Percentiles rank a stretch among this genome's conserved stretches.
Evolutionary conservation across 2,888 invertebrate genomes (phyloP).

Genomic region (Chymomyza caudatula): DNA sequence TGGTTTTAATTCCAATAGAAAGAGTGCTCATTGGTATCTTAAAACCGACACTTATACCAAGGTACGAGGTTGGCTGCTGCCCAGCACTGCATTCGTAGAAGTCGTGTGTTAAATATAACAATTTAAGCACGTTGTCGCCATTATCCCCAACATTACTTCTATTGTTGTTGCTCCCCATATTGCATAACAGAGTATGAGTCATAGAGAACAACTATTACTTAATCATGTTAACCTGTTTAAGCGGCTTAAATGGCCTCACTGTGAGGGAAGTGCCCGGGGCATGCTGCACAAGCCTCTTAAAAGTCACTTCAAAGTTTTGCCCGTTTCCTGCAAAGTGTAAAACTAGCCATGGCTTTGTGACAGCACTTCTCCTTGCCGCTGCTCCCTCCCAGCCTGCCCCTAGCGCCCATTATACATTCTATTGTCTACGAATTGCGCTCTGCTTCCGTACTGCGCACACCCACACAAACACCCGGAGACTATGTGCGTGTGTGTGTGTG

Average conservation of each 20-base stretch:
- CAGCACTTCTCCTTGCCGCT: conserved; percentile 18
- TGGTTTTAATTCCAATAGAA: too few species aligned
- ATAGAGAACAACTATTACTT: conserved; percentile 62
- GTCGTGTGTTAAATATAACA: background rate
- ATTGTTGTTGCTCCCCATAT: conserved; percentile 49
- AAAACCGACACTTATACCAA: too few species aligned
- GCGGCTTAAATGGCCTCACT: conserved; percentile 49
- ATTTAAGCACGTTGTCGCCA: conserved; percentile 9
- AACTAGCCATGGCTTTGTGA: conserved; percentile 51
- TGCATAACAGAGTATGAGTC: conserved; percentile 34
- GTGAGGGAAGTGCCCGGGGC: background rate
- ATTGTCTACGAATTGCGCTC: conserved; percentile 30
- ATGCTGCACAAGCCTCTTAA: conserved; percentile 41
- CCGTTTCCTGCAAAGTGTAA: conserved; percentile 36
- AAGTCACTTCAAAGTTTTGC: conserved; percentile 49
- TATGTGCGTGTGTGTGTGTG: background rate
- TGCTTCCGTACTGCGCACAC: conserved; percentile 6
- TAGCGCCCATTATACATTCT: background rate
- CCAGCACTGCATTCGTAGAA: background rate
- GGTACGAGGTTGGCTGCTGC: background rate
- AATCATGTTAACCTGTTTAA: conserved; percentile 67
- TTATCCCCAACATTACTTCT: conserved; percentile 17
- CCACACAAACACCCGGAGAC: background rate
- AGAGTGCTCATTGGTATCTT: too few species aligned
- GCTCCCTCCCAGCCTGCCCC: background rate